Conservation (phyloP, 37 sponge, comb jelly and placozoan genomes). For the Eunapius fragilis region DNA sequence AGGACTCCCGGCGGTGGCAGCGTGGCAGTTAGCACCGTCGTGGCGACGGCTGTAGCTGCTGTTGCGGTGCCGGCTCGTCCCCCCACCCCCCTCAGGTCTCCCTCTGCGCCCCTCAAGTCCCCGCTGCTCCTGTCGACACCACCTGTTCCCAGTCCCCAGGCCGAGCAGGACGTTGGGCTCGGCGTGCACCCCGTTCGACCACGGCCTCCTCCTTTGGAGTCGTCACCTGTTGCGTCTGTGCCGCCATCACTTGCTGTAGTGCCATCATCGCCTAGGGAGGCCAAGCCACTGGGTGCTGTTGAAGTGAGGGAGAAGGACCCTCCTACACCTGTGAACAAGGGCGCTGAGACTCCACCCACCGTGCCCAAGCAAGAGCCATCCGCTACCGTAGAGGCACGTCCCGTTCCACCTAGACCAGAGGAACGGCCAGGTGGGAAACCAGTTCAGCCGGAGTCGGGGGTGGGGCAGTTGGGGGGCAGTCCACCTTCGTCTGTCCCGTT, state of each 20-base stretch:
- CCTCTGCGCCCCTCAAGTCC: background rate
- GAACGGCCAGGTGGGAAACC: background rate
- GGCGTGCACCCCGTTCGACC: background rate
- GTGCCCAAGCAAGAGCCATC: background rate
- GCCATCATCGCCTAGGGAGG: slow-evolving; percentile 2
- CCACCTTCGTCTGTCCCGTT: background rate
- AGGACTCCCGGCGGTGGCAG: background rate
- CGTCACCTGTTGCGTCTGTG: background rate
- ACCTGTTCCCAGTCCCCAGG: background rate
- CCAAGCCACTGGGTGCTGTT: background rate
- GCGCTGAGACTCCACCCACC: background rate
- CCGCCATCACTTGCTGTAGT: background rate
- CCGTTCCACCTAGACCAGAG: background rate
- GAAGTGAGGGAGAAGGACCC: background rate
- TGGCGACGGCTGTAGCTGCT: background rate
- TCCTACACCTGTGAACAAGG: background rate
- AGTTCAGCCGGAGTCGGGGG: background rate
- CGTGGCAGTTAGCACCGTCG: background rate
- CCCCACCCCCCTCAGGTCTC: background rate
- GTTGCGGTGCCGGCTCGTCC: background rate
- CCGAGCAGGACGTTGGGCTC: background rate
- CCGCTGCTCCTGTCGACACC: background rate
- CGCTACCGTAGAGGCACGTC: background rate
- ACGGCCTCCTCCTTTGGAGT: background rate
- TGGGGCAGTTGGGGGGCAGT: background rate